phyloP scores from a whole-genome alignment of 2,888 invertebrate genomes.

The Eupithecia pulchellata region DNA sequence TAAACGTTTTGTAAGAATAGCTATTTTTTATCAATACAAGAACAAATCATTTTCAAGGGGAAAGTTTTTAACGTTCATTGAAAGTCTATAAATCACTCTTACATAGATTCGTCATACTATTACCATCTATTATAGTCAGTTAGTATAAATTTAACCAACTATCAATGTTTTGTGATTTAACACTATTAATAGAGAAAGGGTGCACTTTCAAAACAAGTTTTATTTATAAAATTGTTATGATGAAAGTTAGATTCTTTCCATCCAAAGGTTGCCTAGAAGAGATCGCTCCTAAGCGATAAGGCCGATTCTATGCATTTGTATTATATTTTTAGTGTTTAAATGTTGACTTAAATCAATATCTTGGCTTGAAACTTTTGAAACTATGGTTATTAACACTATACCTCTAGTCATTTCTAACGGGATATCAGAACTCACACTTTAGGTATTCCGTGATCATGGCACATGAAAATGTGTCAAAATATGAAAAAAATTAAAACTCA shows the following conservation, averaged over 20 bases:
- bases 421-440: too few relatives aligned
- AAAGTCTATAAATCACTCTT: slow-evolving; percentile 66
- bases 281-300: too few relatives aligned
- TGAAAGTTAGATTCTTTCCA: background rate
- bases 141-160: slow-evolving; percentile 52
- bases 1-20: slow-evolving; percentile 55
- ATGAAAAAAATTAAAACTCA: too few relatives aligned
- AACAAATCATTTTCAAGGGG: slow-evolving; percentile 37
- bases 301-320: too few relatives aligned
- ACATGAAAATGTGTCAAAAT: too few relatives aligned
- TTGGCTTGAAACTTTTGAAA: too few relatives aligned
- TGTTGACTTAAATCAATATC: too few relatives aligned
- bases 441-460: too few relatives aligned
- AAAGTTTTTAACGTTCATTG: slow-evolving; percentile 38
- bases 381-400: too few relatives aligned
- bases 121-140: slow-evolving; percentile 71
- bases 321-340: too few relatives aligned
- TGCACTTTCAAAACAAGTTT: slow-evolving; percentile 7
- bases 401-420: too few relatives aligned
- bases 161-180: slow-evolving; percentile 43
- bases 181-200: slow-evolving; percentile 38
- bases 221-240: background rate
- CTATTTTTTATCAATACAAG: slow-evolving; percentile 72
- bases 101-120: slow-evolving; percentile 74
- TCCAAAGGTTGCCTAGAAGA: too few relatives aligned